Percentiles rank a stretch among this genome's conserved stretches.
phyloP scores from a whole-genome alignment of 2,888 invertebrate species.

The Patella ulyssiponensis region DNA sequence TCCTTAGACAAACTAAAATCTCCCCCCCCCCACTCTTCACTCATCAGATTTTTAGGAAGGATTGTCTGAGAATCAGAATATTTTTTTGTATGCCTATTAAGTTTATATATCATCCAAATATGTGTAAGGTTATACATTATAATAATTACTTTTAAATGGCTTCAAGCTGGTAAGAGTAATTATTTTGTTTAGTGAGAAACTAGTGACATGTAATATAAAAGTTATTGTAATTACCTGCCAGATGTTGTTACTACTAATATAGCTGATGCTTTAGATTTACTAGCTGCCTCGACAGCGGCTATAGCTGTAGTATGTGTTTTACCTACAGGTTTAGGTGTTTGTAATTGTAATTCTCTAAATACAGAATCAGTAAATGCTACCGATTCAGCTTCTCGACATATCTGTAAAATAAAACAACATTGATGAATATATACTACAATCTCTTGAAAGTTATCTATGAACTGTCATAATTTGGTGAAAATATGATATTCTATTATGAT shows the following conservation, averaged over 20 bases:
- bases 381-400: constrained; percentile 95
- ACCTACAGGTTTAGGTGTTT: constrained; percentile 77
- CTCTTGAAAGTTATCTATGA: no score
- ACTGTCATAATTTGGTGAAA: no score
- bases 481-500: no score
- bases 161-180: not conserved
- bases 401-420: constrained; percentile 72
- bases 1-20: no score
- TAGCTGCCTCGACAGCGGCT: constrained; percentile 92
- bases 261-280: constrained; percentile 88
- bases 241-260: constrained; percentile 88
- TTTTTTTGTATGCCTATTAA: not conserved
- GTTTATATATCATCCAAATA: not conserved
- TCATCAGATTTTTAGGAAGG: no score
- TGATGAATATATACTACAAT: no score
- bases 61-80: no score
- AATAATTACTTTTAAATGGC: not conserved
- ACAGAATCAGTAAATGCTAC: constrained; percentile 93
- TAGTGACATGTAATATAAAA: not conserved
- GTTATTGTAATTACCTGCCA: constrained; percentile 65
- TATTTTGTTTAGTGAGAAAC: not conserved
- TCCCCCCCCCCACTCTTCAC: fast-evolving
- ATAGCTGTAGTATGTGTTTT: constrained; percentile 93
- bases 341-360: constrained; percentile 81
- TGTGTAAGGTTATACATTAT: not conserved